Evolutionary conservation across 2,113 vertebrate genomes (phyloP), one percentile per base, ranked within the genome.

Genomic region (Meles meles): DNA sequence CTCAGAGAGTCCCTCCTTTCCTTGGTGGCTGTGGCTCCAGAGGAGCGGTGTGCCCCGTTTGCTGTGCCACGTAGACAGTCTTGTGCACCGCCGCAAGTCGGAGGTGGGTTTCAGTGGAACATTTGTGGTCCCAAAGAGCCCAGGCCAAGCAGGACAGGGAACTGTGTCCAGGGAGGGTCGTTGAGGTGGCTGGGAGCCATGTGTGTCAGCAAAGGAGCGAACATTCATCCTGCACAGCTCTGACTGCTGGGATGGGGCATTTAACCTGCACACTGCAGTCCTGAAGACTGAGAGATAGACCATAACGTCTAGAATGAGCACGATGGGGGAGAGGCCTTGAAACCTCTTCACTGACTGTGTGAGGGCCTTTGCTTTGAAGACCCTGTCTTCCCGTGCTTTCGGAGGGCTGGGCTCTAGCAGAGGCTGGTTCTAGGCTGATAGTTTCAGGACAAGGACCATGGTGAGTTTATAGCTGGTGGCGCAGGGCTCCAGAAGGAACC

Each of bases 261-360:
- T 42, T 14, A 7, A 29, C 31, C 10, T 0, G 6, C 59, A 31
- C 8, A 1, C 42, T 29, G 7, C 0, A 0, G 69, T 61, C 42
- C 17, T 7, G 27, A 23, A 49, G 76, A 21, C 7, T 2, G 29
- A 52, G 14, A 49, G 57, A 49, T 1, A 0, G 3, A 13, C 18
- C 25, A 0, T 0, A 1, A 18, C 27, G 25, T 52, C 0, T 0
- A 13, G 71, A 47, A 25, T 1, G 31, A 44, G 72, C 23, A 7
- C 0, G 15, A 7, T 5, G 15, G 18, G 6, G 18, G 12, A 59
- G 84, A 61, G 37, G 18, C 44, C 49, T 44, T 31, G 69, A 39
- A 39, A 2, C n/a, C 25, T 3, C 0, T 18, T 39, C 61, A 11
- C 7, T 1, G 21, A 37, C 31, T 5, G 7, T 5, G 7, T 49